Percentiles rank a stretch among this genome's conserved stretches.
These are phyloP conservation scores for Poecilia velifera DNA, from an alignment of 2,797 vertebrate genomes.

Conservation along the genomic window DNA sequence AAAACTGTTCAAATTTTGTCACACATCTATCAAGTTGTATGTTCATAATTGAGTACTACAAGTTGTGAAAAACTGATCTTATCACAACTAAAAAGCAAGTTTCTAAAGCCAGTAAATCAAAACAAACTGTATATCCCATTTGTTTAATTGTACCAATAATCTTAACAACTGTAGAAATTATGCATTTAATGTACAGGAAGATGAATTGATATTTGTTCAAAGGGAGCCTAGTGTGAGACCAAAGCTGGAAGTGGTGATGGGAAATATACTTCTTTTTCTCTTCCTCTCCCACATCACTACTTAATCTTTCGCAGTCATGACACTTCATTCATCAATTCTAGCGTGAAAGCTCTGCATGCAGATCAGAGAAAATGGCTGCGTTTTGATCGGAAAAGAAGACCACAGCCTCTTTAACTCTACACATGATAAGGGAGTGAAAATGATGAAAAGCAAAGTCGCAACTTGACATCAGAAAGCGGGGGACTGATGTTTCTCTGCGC, in stretches of 20 bases:
- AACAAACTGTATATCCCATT: not conserved
- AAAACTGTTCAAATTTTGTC: too few relatives aligned
- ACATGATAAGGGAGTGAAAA: constrained; percentile 9
- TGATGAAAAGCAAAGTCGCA: not conserved
- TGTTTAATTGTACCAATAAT: not conserved
- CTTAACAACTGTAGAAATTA: not conserved
- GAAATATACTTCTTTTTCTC: constrained; percentile 6
- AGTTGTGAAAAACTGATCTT: not conserved
- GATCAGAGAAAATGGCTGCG: constrained; percentile 25
- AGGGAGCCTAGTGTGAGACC: not conserved
- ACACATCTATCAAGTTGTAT: too few relatives aligned
- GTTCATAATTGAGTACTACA: not conserved
- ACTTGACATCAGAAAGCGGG: not conserved
- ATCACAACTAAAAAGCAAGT: not conserved
- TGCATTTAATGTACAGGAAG: not conserved
- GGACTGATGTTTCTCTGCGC: not conserved
- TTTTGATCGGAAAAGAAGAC: constrained; percentile 17
- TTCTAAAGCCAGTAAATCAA: not conserved
- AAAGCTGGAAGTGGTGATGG: constrained; percentile 11
- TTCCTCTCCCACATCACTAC: not conserved
- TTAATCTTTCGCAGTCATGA: constrained; percentile 20
- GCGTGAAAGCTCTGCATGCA: constrained; percentile 7
- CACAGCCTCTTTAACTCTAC: constrained; percentile 32
- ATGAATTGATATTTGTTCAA: not conserved
- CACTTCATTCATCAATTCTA: constrained; percentile 30